These are phyloP conservation scores for Heliconius congener DNA, from an alignment of 1,140 invertebrate species.

Conservation along the genomic window DNA sequence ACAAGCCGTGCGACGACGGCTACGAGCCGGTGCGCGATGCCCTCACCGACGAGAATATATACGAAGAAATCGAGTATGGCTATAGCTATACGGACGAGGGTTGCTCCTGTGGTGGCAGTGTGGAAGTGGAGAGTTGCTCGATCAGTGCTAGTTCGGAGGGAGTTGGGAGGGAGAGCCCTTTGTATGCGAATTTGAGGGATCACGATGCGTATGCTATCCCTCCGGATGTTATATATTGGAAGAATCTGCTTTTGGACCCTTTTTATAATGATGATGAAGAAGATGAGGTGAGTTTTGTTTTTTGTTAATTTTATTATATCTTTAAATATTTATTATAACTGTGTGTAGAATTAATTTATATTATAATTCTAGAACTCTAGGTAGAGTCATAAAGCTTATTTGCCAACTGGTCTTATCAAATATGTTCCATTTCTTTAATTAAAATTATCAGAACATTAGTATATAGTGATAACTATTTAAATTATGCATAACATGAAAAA, in stretches of 20 bases:
- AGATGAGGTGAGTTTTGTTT: slow-evolving; percentile 70
- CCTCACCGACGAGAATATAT: slow-evolving; percentile 72
- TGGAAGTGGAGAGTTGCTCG: slow-evolving; percentile 71
- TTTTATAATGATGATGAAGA: slow-evolving; percentile 79
- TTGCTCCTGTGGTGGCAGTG: slow-evolving; percentile 70
- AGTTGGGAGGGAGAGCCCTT: slow-evolving; percentile 70
- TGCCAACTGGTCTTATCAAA: background rate
- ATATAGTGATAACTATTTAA: background rate
- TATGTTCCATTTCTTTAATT: slow-evolving; percentile 19
- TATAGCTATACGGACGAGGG: slow-evolving; percentile 72
- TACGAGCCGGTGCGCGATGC: slow-evolving; percentile 74
- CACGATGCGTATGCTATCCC: slow-evolving; percentile 70
- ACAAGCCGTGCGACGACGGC: slow-evolving; percentile 66
- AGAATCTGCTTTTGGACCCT: slow-evolving; percentile 73
- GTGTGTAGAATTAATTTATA: too few relatives aligned
- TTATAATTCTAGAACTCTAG: background rate
- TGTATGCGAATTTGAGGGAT: slow-evolving; percentile 75
- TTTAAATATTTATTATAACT: too few relatives aligned
- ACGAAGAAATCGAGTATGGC: slow-evolving; percentile 74
- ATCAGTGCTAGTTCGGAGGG: slow-evolving; percentile 75
- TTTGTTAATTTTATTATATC: too few relatives aligned
- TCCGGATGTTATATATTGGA: slow-evolving; percentile 76
- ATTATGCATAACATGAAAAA: background rate
- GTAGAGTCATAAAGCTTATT: slow-evolving; percentile 5
- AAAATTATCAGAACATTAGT: background rate